A percentile compares a stretch with the other conserved stretches of the same genome.
Conservation (phyloP, 2,797 vertebrate genomes). For the Sebastes oblongus region DNA sequence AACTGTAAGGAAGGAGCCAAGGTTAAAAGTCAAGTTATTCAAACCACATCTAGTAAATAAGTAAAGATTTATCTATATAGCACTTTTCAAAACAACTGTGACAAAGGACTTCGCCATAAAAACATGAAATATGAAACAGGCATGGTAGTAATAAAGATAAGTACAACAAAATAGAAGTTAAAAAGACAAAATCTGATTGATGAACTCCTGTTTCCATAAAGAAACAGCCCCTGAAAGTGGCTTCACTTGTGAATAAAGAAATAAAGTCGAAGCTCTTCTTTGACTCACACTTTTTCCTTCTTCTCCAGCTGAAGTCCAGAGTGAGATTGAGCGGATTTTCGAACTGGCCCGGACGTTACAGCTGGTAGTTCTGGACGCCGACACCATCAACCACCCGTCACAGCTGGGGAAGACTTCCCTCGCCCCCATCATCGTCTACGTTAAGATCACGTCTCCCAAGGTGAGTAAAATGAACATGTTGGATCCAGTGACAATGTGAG, state of each 20-base stretch:
- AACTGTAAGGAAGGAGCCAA: not conserved
- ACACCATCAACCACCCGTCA: conserved; percentile 98
- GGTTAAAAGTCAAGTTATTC: not conserved
- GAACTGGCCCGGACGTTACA: conserved; percentile 96
- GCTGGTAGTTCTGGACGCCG: conserved; percentile 95
- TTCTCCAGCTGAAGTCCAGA: conserved; percentile 94
- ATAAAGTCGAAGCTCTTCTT: not conserved
- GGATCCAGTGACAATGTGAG: not conserved
- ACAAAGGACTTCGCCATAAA: not conserved
- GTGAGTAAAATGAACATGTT: conserved; percentile 70
- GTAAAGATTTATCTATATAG: not conserved
- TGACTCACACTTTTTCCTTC: not conserved
- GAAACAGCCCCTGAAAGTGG: not conserved
- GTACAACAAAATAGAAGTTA: not conserved
- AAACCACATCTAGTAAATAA: not conserved
- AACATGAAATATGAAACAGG: not conserved
- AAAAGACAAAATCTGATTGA: not conserved
- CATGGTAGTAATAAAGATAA: not conserved
- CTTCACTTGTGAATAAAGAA: not conserved
- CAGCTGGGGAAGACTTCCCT: conserved; percentile 97
- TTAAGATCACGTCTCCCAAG: conserved; percentile 98
- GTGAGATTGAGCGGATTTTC: conserved; percentile 98
- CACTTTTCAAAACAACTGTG: not conserved
- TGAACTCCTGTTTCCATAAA: not conserved
- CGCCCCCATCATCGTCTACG: conserved; percentile 96